Evolutionary conservation across 2,888 invertebrate species (phyloP).

Genomic region (Biston stratarius): DNA sequence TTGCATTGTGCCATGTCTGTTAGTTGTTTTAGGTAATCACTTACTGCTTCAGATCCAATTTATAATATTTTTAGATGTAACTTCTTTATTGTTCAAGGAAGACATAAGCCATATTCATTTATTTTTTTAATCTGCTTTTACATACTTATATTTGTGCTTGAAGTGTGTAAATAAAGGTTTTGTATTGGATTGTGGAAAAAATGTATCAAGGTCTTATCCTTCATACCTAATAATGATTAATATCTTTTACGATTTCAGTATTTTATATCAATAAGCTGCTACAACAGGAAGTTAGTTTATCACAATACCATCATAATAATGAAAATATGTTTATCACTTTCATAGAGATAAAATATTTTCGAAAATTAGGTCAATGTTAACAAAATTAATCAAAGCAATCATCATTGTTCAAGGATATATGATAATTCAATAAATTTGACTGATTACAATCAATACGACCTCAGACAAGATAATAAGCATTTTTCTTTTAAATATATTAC

Average conservation of each 20-base stretch:
- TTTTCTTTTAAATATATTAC: conserved; percentile 42
- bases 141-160: no score
- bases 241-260: background rate
- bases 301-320: conserved; percentile 8
- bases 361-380: conserved; percentile 54
- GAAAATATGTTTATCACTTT: conserved; percentile 13
- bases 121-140: no score
- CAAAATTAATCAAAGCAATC: conserved; percentile 31
- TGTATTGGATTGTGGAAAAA: no score
- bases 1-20: no score
- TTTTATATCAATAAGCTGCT: background rate
- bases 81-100: no score
- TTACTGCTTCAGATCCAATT: no score
- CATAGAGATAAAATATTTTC: conserved; percentile 10
- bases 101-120: no score
- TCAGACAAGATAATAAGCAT: conserved; percentile 30
- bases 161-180: no score
- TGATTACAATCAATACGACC: conserved; percentile 33
- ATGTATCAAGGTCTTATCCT: background rate
- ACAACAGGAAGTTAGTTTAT: conserved; percentile 7
- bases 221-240: background rate
- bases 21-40: no score
- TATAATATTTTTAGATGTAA: no score
- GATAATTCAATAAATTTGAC: conserved; percentile 31
- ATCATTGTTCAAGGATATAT: conserved; percentile 33